phyloP scores from a whole-genome alignment of 2,113 vertebrate genomes.

The Pseudorhombus dupliciocellatus region DNA sequence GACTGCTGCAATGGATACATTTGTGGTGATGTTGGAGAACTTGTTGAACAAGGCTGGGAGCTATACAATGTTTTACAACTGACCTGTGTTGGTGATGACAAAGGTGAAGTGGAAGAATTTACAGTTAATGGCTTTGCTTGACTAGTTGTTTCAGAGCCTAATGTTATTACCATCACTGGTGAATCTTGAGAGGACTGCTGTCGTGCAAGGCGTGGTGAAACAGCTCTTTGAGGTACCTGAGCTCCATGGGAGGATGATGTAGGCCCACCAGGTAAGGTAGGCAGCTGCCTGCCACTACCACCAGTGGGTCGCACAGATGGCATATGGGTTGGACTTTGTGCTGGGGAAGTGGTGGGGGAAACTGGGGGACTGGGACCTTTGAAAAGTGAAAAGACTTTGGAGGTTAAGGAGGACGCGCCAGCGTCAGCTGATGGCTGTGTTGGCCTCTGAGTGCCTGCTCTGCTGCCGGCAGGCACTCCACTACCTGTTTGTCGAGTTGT shows the following conservation, averaged over 20 bases:
- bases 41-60: slow-evolving; percentile 79
- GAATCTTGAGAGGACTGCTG: slow-evolving; percentile 91
- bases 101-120: slow-evolving; percentile 88
- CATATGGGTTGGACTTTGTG: slow-evolving; percentile 86
- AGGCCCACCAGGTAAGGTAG: slow-evolving; percentile 61
- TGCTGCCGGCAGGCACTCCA: slow-evolving; percentile 47
- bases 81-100: slow-evolving; percentile 87
- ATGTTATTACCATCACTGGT: slow-evolving; percentile 90
- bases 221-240: slow-evolving; percentile 83
- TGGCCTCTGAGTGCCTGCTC: slow-evolving; percentile 60
- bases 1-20: slow-evolving; percentile 73
- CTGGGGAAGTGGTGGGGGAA: slow-evolving; percentile 87
- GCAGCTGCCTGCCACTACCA: slow-evolving; percentile 61
- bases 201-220: slow-evolving; percentile 85
- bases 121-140: slow-evolving; percentile 87
- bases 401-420: slow-evolving; percentile 70
- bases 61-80: slow-evolving; percentile 83
- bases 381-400: slow-evolving; percentile 88
- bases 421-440: slow-evolving; percentile 69
- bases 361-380: slow-evolving; percentile 88
- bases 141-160: slow-evolving; percentile 86
- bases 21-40: slow-evolving; percentile 79
- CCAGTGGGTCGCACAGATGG: slow-evolving; percentile 62
- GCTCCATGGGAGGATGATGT: slow-evolving; percentile 85
- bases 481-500: slow-evolving; percentile 59